Base-by-base conservation (phyloP, 2,113 vertebrate species). In the Gadus chalcogrammus region DNA sequence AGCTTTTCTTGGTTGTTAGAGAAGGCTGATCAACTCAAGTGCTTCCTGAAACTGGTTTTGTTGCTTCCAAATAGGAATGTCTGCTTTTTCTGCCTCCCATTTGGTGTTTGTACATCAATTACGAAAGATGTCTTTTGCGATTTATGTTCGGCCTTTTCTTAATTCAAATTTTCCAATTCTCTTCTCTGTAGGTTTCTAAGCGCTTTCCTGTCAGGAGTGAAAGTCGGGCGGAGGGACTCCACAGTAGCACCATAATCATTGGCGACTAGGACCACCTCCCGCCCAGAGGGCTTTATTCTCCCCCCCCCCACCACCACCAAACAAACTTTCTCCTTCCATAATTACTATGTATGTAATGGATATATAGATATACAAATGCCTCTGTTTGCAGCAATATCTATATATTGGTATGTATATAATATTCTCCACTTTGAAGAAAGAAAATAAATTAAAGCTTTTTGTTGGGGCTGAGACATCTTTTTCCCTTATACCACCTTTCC, bases 181-280 rank as follows among this genome's bases (percentile, higher is more conserved):
- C 48, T 84, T 86, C 90, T 77, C 81, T 80, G 71, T 90, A 94
- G 93, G 93, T 93, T 97, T 97, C 92, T 97, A 92, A 95, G 91
- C 84, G 79, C 88, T 24, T 48, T 48, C 42, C 42, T 48, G 61
- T 62, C 61, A 27, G 22, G 20, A 27, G 61, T 62, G 18, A 92
- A 86, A 58, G 55, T 16, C 11, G 55, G n/a, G 55, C 15, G 7
- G 55, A 16, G 55, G 15, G 55, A 16, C n/a, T 58, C 55, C 55
- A 58, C 22, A 80, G 90, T 94, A 95, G 93, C 93, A 94, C 92
- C 93, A 93, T 92, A 72, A 80, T 72, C 20, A 77, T 84, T 84
- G 82, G 80, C 67, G 69, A 84, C 82, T 85, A 86, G 84, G 84
- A 86, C 78, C 75, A 86, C 81, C 17, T 12, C 64, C 52, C 12